A percentile compares a stretch with the other conserved stretches of the same genome.
Conservation (phyloP, 2,888 invertebrate genomes). For the Oxytorus armatus region DNA sequence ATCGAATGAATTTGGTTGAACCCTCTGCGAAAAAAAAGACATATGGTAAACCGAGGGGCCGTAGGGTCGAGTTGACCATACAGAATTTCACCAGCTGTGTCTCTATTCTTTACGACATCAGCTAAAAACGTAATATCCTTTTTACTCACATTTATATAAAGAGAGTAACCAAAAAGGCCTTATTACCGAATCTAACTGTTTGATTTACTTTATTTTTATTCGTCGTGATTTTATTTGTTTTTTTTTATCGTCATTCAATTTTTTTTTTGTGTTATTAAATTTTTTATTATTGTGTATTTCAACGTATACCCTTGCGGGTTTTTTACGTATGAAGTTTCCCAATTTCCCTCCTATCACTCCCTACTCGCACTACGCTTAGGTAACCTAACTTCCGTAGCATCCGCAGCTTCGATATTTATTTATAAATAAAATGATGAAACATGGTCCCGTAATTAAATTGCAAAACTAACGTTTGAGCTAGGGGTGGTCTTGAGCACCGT, state of each 20-base stretch:
- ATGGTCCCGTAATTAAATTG: neutral
- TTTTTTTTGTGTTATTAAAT: too few species aligned
- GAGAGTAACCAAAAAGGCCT: too few species aligned
- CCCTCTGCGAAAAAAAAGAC: conserved; percentile 7
- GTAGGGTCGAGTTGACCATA: conserved; percentile 6
- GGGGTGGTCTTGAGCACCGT: neutral
- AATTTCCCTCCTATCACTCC: too few species aligned
- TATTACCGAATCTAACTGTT: too few species aligned
- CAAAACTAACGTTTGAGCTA: neutral
- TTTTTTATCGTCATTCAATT: too few species aligned
- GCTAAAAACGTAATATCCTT: conserved; percentile 2
- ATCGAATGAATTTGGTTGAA: conserved; percentile 25
- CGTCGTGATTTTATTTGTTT: too few species aligned
- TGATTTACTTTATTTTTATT: too few species aligned
- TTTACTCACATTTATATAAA: neutral
- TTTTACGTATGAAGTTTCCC: too few species aligned
- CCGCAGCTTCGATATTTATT: neutral
- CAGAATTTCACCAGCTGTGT: conserved; percentile 17
- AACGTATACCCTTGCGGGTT: too few species aligned
- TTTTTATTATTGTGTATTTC: too few species aligned
- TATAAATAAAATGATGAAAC: neutral
- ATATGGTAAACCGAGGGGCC: conserved; percentile 24
- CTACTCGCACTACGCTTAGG: too few species aligned
- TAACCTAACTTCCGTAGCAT: too few species aligned
- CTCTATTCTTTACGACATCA: conserved; percentile 1